Base-by-base conservation (phyloP, 2,113 vertebrate species). In the Sinocyclocheilus grahami region DNA sequence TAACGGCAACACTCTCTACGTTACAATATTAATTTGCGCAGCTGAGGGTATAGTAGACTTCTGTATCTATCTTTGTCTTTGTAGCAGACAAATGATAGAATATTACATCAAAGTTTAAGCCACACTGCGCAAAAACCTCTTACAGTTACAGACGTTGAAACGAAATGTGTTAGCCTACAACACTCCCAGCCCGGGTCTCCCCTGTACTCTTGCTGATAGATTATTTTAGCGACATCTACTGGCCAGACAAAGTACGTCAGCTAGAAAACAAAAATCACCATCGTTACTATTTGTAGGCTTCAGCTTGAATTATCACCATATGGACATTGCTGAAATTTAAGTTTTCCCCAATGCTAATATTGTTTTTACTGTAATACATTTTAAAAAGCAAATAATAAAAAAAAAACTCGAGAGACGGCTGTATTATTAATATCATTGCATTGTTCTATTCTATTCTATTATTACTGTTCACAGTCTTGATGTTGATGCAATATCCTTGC, bases 211-310 rank as follows among this genome's bases (percentile, higher is more conserved):
- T 53, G 12, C 14, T 77, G 48, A 48, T n/a, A 48, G 2, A 27
- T 76, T 14, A 33, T 75, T 24, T 74, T 39, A 20, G 82, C 82
- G 69, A 24, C 69, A 33, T 39, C 67, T 84, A 58, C 82, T 27
- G 82, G 69, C 11, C 51, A 74, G 39, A 42, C 11, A 7, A 74
- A 55, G 27, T n/a, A 72, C 18, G 18, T 33, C 27, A 62, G 12
- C 5, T 27, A 82, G 20, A 62, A 71, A 51, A 30, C 37, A n/a
- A 74, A 80, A 37, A 71, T 53, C 24, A 16, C 1, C 48, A 16
- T 83, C 20, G 18, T 10, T 11, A 30, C 27, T 37, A 9, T 83
- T 69, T 9, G 5, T 18, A 24, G 16, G 39, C 46, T 51, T 76
- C 42, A 46, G 11, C 12, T 51, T 51, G 24, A 11, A 51, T 76